These are phyloP conservation scores for Miniopterus natalensis DNA, from an alignment of 2,113 vertebrate genomes.

Conservation along the genomic window DNA sequence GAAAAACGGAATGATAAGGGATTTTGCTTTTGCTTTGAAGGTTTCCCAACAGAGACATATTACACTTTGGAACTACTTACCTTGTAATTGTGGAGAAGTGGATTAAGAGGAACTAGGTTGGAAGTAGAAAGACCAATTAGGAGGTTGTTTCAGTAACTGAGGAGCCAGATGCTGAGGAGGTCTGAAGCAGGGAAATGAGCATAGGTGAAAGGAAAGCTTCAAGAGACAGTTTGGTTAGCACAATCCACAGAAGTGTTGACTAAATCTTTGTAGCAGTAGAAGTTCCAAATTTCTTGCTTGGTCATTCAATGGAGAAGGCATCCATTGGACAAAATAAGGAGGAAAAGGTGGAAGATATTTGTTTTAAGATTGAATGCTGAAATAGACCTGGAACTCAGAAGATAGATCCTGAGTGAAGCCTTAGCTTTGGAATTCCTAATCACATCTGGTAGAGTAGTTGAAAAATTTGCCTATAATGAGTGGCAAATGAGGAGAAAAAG, in stretches of 20 bases:
- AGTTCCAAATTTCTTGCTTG: not conserved
- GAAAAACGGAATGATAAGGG: not conserved
- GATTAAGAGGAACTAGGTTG: not conserved
- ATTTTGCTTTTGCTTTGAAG: slow-evolving; percentile 3
- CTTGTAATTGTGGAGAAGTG: not conserved
- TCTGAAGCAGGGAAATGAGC: not conserved
- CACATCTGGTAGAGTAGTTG: not conserved
- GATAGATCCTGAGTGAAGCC: not conserved
- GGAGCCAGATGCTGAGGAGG: not conserved
- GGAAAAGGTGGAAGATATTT: not conserved
- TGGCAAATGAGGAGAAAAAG: not conserved
- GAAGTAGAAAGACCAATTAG: not conserved
- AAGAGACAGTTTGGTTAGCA: not conserved
- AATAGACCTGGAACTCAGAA: not conserved
- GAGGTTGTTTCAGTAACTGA: not conserved
- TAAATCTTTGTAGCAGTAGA: not conserved
- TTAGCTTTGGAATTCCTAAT: not conserved
- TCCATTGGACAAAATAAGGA: not conserved
- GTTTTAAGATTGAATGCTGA: not conserved
- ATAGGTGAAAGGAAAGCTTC: not conserved
- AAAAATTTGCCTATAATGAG: not conserved
- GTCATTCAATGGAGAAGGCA: not conserved
- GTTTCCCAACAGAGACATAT: not conserved
- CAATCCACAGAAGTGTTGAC: not conserved
- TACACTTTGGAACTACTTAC: slow-evolving; percentile 14